Evolutionary conservation across 2,888 invertebrate species (phyloP).

Genomic region (Xanthia togata): DNA sequence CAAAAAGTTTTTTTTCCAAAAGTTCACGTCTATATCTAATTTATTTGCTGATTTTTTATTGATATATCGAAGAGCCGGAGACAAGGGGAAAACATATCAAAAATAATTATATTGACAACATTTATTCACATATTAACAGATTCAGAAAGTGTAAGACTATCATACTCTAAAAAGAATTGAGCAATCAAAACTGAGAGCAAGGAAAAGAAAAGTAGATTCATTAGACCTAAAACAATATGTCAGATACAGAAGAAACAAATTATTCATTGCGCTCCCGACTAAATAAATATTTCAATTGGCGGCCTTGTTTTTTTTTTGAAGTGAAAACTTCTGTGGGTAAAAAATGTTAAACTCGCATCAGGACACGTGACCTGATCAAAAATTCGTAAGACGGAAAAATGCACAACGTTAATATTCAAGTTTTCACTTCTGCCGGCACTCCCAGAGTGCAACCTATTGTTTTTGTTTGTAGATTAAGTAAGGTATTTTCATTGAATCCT

Average conservation of each 20-base stretch:
- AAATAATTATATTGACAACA: background rate
- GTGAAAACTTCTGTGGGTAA: too few species aligned
- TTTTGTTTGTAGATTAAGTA: background rate
- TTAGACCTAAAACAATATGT: background rate
- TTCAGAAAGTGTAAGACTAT: background rate
- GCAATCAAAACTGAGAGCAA: background rate
- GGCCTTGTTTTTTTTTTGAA: background rate
- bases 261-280: background rate
- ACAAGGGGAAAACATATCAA: too few species aligned
- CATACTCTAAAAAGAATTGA: background rate
- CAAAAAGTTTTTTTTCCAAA: constrained; percentile 6
- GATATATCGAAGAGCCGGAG: constrained; percentile 57
- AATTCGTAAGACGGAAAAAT: too few species aligned
- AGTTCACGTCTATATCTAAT: constrained; percentile 48
- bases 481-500: background rate
- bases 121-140: too few species aligned
- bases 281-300: constrained; percentile 24
- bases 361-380: too few species aligned
- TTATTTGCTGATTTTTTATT: constrained; percentile 58
- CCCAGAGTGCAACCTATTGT: too few species aligned
- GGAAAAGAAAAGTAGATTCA: background rate
- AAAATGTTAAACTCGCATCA: too few species aligned
- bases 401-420: too few species aligned
- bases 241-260: background rate
- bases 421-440: too few species aligned